Conservation (phyloP, 2,888 invertebrate genomes). For the Glaucopsyche alexis region DNA sequence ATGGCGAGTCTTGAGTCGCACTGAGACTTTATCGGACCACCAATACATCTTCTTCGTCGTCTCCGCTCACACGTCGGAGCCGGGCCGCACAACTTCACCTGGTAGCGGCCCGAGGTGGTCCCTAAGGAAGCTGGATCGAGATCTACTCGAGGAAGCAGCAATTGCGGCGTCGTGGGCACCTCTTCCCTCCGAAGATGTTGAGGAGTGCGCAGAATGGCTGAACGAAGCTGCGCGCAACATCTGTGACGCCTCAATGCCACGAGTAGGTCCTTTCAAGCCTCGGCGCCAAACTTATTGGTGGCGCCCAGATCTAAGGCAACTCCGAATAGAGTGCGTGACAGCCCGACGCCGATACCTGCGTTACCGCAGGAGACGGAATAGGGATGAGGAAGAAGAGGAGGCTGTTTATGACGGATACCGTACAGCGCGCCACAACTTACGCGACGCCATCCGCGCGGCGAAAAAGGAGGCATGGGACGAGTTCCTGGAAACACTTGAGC, state of each 20-base stretch:
- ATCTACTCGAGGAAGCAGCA: background rate
- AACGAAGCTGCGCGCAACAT: background rate
- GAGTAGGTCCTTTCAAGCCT: too few species aligned
- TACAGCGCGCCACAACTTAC: background rate
- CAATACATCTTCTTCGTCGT: background rate
- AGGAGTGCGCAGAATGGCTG: background rate
- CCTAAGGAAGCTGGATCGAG: background rate
- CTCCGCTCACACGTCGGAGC: background rate
- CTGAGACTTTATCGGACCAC: too few species aligned
- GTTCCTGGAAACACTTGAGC: too few species aligned
- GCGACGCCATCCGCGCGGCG: background rate
- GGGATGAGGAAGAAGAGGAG: background rate
- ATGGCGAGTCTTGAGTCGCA: too few species aligned
- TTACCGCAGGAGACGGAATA: background rate
- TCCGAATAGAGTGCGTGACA: background rate
- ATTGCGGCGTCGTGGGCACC: background rate
- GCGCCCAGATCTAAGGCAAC: background rate
- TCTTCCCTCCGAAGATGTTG: background rate
- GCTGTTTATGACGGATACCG: background rate
- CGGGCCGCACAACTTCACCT: background rate
- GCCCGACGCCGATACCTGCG: background rate
- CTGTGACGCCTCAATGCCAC: background rate
- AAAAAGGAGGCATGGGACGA: background rate
- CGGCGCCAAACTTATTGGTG: too few species aligned
- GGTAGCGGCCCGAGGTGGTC: background rate